Evolutionary conservation across 2,888 invertebrate species (phyloP), one percentile per base, ranked within the genome.

Genomic region (Pristionchus entomophagus): DNA sequence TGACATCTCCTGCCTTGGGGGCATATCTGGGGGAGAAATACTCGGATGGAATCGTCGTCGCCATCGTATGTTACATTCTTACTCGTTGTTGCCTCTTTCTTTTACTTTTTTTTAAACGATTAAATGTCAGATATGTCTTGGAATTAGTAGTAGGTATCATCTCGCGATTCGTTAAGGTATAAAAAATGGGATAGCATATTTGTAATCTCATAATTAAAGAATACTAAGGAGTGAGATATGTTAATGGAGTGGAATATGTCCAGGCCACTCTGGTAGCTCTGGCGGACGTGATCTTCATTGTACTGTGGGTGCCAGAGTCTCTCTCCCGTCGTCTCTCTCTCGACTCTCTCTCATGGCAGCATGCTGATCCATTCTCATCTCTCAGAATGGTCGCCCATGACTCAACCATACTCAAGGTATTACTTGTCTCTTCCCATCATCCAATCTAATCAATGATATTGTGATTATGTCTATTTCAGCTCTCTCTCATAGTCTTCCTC

Each of bases 251-350:
- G 2, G 45, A 38, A 22, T 84, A 22, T 84, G 10, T 26, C 12
- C 95, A 98, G 88, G 99, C 99, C 69, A 97, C 99, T 0, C 97
- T 95, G 84, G 97, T 99, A 87, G 98, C 99, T 84, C 96, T 98
- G 87, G 95, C 99, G 87, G 99, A 99, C 95, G 97, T 99, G 73
- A 96, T 99, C 95, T 99, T 99, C 95, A 99, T 99, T 92, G 95
- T 99, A 94, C 97, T 98, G 85, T 97, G 97, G 86, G 99, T 99
- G 91, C 99, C 99, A 41, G 99, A 99, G 95, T 98, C 98, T 93
- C 95, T 99, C 91, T 84, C 83, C 14, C 62, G 83, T 49, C 83
- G 83, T 65, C n/a, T 65, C 10, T 84, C 83, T 19, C 35, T 84
- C 22, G 83, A 84, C 45, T 12, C 65, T 45, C 83, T 84, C 22